Conservation (phyloP, 2,888 invertebrate species). For the Elysia crispata region DNA sequence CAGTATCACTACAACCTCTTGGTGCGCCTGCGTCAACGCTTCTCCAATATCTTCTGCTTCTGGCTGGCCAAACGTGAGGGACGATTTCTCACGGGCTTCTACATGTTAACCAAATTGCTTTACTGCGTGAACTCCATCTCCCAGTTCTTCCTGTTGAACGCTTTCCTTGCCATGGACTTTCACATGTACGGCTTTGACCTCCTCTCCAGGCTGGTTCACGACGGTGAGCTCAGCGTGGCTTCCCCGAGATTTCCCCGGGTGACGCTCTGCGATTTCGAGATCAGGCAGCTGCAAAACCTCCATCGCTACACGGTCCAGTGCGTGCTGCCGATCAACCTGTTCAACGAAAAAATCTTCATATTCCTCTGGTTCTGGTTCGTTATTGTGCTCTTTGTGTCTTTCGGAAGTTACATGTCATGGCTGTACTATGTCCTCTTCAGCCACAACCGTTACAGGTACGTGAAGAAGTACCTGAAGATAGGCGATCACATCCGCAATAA, state of each 20-base stretch:
- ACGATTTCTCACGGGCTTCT: conserved; percentile 70
- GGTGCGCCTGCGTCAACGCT: conserved; percentile 59
- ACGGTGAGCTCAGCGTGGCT: conserved; percentile 44
- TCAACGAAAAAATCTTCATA: conserved; percentile 76
- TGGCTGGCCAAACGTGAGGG: conserved; percentile 70
- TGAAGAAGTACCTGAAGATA: conserved; percentile 68
- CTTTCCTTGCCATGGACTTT: conserved; percentile 70
- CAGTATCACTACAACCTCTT: conserved; percentile 66
- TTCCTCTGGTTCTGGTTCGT: conserved; percentile 76
- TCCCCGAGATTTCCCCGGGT: conserved; percentile 48
- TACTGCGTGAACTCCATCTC: conserved; percentile 72
- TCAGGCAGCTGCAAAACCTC: conserved; percentile 44
- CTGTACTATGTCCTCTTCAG: conserved; percentile 61
- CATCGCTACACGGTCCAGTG: conserved; percentile 65
- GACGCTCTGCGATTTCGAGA: conserved; percentile 50
- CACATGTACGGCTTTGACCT: conserved; percentile 70
- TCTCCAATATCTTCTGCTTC: conserved; percentile 62
- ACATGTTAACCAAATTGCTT: conserved; percentile 68
- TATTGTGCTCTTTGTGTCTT: conserved; percentile 59
- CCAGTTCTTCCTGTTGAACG: conserved; percentile 73
- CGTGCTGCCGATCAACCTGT: conserved; percentile 72
- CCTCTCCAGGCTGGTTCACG: conserved; percentile 51
- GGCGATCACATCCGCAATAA: conserved; percentile 63
- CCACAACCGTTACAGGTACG: conserved; percentile 60
- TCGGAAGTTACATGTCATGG: conserved; percentile 63